phyloP scores from a whole-genome alignment of 92 coral and sea anemone species.

The Epizoanthus ramosus region DNA sequence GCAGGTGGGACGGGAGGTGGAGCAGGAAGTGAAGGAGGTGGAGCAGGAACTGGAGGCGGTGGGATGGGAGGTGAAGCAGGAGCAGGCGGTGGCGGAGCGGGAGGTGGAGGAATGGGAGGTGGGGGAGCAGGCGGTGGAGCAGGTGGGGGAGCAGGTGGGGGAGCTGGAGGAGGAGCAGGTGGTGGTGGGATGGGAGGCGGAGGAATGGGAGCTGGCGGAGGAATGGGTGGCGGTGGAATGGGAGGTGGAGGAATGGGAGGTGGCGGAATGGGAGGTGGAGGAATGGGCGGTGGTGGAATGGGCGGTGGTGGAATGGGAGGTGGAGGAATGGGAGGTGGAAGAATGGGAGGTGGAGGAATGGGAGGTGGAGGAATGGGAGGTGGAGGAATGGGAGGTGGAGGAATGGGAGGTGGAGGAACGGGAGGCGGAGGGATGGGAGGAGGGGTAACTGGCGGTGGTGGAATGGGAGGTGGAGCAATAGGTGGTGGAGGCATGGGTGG shows the following conservation, averaged over 20 bases:
- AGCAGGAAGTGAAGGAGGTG: conserved; percentile 23
- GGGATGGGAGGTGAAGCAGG: conserved; percentile 23
- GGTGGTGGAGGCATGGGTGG: neutral
- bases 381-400: neutral
- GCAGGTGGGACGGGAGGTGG: conserved; percentile 17
- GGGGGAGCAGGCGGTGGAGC: conserved; percentile 9
- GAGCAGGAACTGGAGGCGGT: conserved; percentile 26
- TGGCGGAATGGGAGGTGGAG: conserved; percentile 50
- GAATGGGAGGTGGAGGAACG: conserved; percentile 59
- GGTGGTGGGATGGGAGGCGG: conserved; percentile 28
- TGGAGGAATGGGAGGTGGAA: neutral
- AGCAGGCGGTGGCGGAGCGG: conserved; percentile 19
- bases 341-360: conserved; percentile 54
- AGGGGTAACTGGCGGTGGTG: neutral
- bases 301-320: conserved; percentile 18
- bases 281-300: conserved; percentile 1
- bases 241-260: conserved; percentile 20
- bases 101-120: conserved; percentile 24
- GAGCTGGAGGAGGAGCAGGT: neutral
- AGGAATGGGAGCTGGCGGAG: neutral
- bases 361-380: conserved; percentile 29
- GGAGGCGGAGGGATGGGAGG: conserved; percentile 20
- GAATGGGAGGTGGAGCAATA: neutral
- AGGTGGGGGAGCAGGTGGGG: conserved; percentile 36
- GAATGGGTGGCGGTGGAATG: conserved; percentile 25